A percentile compares a stretch with the other conserved stretches of the same genome.
These are phyloP conservation scores for Pseudopodoces humilis DNA, from an alignment of 2,113 vertebrate genomes.

Conservation along the genomic window DNA sequence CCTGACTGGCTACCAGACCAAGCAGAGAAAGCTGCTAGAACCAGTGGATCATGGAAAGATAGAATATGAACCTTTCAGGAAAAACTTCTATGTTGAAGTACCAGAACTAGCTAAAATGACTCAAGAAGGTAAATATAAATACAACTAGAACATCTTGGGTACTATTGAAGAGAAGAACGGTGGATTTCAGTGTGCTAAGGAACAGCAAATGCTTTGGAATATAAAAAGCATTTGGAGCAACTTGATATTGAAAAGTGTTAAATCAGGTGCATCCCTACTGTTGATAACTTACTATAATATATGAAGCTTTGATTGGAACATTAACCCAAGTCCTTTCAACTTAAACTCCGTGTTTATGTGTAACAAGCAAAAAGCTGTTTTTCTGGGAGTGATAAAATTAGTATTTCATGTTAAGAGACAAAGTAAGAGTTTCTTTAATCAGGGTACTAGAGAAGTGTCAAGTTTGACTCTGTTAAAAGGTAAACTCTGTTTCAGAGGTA, in stretches of 20 bases:
- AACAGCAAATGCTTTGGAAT: not conserved
- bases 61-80: conserved; percentile 93
- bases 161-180: not conserved
- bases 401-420: not conserved
- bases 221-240: not conserved
- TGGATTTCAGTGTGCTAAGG: not conserved
- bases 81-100: conserved; percentile 98
- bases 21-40: conserved; percentile 95
- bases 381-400: not conserved
- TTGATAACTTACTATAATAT: not conserved
- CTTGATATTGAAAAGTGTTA: not conserved
- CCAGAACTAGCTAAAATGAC: conserved; percentile 94
- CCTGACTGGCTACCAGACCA: conserved; percentile 96
- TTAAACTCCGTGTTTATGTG: not conserved
- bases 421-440: not conserved
- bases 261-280: not conserved
- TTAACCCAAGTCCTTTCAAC: not conserved
- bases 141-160: not conserved
- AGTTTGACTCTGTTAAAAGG: not conserved
- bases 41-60: conserved; percentile 98
- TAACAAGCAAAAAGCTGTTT: not conserved
- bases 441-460: not conserved
- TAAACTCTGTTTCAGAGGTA: conserved; percentile 82
- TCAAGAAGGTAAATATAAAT: conserved; percentile 79
- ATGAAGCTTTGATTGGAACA: not conserved